A percentile compares a stretch with the other conserved stretches of the same genome.
Evolutionary conservation across 2,113 vertebrate species (phyloP).

Genomic region (Rhea americana): DNA sequence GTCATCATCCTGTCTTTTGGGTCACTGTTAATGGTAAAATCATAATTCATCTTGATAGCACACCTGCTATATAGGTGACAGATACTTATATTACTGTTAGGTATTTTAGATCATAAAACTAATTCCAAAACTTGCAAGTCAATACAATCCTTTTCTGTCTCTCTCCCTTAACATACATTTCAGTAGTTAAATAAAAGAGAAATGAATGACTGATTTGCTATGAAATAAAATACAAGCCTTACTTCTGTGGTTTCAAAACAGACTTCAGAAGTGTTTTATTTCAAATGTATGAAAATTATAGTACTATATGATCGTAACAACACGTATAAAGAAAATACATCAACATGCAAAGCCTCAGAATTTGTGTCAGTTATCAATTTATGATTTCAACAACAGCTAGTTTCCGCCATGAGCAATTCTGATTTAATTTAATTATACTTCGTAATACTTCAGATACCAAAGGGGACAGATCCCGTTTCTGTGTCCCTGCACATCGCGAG

Average conservation of each 20-base stretch:
- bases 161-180: background rate
- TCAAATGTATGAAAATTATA: too few species aligned
- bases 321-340: background rate
- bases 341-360: background rate
- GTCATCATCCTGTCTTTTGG: background rate
- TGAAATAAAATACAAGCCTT: background rate
- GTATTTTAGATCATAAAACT: background rate
- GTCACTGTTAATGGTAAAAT: background rate
- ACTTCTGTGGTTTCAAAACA: background rate
- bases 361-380: background rate
- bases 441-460: too few species aligned
- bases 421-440: too few species aligned
- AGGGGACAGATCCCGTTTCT: too few species aligned
- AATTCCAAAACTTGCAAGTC: background rate
- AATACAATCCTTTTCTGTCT: background rate
- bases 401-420: too few species aligned
- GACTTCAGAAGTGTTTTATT: background rate
- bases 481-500: too few species aligned
- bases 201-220: background rate
- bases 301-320: too few species aligned
- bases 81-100: background rate
- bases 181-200: background rate
- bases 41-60: background rate
- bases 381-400: background rate
- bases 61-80: background rate